Base-by-base conservation (phyloP, 1,140 invertebrate species). In the Littorina saxatilis region DNA sequence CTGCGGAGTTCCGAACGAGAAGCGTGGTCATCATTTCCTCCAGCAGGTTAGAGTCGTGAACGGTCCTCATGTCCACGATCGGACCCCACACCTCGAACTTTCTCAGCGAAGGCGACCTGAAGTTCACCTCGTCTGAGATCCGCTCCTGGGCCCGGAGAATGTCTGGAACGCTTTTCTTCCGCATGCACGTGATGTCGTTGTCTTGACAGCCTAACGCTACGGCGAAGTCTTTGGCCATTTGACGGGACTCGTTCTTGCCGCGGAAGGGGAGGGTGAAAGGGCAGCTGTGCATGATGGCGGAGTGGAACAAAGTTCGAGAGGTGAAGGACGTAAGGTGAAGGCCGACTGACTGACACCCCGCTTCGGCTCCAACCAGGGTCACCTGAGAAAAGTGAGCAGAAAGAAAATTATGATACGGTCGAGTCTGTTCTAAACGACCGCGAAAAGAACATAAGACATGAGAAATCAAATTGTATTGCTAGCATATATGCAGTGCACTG, bases 311-410 rank as follows among this genome's bases (percentile, higher is more conserved):
- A n/a, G 47, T 5, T 5, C 61, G 17, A 39, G 82, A 72, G 66
- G n/a, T 74, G 27, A 11, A 47, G 37, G 82, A 81, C 15, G 82
- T 70, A 20, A 83, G 78, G 50, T 84, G 83, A 61, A 63, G 43
- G 37, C 37, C 83, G 11, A 81, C 81, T 17, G 82, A 82, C 29
- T 72, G 58, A 32, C 80, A 85, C 5, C 86, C 86, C 23, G 86
- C 80, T 43, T 82, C 84, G 5, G 81, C 77, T 7, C 86, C 86
- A 23, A 86, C 75, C 39, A 87, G 43, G 1, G 86, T 87, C 13
- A 87, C 83, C 82, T 83, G 35, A 23, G 39, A 52, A 35, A 47
- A n/a, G n/a, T n/a, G n/a, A n/a, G n/a, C 0, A 35, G 35, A 5
- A 13, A 23, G 0, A 72, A 9, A 35, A 35, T n/a, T n/a, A n/a